Percentiles rank a stretch among this genome's conserved stretches.
Conservation (phyloP, 2,888 invertebrate genomes). For the Zeuzera pyrina region DNA sequence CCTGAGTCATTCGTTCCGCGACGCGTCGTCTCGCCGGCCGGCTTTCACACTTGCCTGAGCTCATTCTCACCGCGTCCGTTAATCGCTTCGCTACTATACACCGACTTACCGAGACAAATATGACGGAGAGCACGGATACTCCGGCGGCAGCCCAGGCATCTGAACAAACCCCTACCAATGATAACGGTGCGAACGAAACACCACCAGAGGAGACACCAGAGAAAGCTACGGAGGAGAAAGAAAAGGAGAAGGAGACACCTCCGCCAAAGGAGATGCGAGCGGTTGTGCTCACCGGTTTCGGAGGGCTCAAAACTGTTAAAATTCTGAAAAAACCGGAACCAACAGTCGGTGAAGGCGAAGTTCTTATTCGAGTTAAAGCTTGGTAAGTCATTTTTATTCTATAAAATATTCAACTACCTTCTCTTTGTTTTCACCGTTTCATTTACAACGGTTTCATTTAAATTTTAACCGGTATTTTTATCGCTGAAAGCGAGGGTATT, state of each 20-base stretch:
- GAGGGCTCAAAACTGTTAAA: constrained; percentile 89
- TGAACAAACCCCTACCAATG: constrained; percentile 71
- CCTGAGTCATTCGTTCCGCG: constrained; percentile 65
- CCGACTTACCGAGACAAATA: constrained; percentile 33
- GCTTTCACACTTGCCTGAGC: constrained; percentile 37
- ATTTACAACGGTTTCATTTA: constrained; percentile 3
- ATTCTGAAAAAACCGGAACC: constrained; percentile 87
- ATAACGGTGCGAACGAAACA: constrained; percentile 63
- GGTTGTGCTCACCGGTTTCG: constrained; percentile 88
- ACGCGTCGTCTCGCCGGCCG: constrained; percentile 65
- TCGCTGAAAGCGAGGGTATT: constrained; percentile 8
- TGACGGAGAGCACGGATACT: constrained; percentile 70
- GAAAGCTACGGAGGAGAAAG: constrained; percentile 66
- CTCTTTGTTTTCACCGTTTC: constrained; percentile 12
- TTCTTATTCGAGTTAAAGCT: constrained; percentile 87
- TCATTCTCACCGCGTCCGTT: constrained; percentile 56
- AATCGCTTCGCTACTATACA: constrained; percentile 37
- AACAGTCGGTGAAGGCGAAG: constrained; percentile 79
- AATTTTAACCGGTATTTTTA: constrained; percentile 1
- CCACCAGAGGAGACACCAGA: constrained; percentile 67
- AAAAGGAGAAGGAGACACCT: constrained; percentile 60
- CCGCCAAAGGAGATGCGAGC: constrained; percentile 89
- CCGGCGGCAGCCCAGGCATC: constrained; percentile 69
- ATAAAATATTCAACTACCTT: constrained; percentile 12
- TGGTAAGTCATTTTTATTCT: constrained; percentile 78